These are phyloP conservation scores for Helicoverpa assulta DNA, from an alignment of 2,888 invertebrate genomes.

Conservation along the genomic window DNA sequence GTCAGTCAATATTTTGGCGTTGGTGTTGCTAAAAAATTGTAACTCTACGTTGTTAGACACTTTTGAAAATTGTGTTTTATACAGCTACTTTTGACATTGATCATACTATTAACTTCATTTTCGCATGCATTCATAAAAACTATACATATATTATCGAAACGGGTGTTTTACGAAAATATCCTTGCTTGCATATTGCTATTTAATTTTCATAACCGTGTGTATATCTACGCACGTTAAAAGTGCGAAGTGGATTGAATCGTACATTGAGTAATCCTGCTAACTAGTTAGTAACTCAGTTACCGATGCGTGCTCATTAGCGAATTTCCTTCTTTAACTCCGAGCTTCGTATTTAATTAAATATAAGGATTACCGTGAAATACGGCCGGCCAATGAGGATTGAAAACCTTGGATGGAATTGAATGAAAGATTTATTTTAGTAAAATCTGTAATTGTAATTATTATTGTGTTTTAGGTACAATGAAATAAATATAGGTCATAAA, in stretches of 20 bases:
- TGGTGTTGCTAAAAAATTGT: no score
- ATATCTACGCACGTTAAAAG: slow-evolving; percentile 47
- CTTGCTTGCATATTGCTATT: neutral
- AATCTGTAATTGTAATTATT: no score
- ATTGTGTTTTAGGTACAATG: no score
- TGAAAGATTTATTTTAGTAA: neutral
- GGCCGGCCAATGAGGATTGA: neutral
- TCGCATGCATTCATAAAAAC: no score
- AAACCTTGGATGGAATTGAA: neutral
- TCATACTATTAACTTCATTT: no score
- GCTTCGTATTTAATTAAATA: slow-evolving; percentile 28
- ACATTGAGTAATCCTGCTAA: slow-evolving; percentile 32
- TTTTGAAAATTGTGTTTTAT: no score
- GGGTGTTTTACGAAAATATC: no score
- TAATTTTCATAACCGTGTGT: slow-evolving; percentile 38
- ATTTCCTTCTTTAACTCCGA: slow-evolving; percentile 39
- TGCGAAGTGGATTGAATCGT: slow-evolving; percentile 54
- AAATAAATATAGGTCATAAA: no score
- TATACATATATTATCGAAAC: no score
- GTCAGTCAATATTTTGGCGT: no score
- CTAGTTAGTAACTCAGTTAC: slow-evolving; percentile 51
- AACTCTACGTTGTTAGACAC: no score
- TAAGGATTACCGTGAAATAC: neutral
- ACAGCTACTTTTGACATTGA: no score
- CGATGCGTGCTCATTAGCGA: slow-evolving; percentile 43